Evolutionary conservation across 2,113 vertebrate genomes (phyloP).

Genomic region (Daphoenositta chrysoptera): DNA sequence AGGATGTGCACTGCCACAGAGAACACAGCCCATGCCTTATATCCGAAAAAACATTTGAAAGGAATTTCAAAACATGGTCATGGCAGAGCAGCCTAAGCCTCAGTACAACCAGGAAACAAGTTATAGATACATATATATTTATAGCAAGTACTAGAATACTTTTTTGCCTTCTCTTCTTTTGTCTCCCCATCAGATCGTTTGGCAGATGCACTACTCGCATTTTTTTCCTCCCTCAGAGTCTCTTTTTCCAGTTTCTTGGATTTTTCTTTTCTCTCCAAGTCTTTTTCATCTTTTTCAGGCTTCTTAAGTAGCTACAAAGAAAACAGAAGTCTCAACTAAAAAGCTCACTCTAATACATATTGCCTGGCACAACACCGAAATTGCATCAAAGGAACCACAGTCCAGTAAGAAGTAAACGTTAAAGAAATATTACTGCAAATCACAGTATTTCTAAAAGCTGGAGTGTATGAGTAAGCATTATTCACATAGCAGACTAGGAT

Average conservation of each 20-base stretch:
- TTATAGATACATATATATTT: constrained; percentile 41
- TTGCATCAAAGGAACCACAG: constrained; percentile 26
- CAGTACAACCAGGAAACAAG: not conserved
- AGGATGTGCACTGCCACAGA: not conserved
- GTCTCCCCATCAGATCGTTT: constrained; percentile 83
- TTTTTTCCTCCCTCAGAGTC: constrained; percentile 84
- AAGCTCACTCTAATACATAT: constrained; percentile 42
- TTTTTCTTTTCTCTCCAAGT: constrained; percentile 91
- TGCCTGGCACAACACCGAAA: constrained; percentile 61
- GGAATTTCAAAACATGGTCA: not conserved
- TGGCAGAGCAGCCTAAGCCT: constrained; percentile 6
- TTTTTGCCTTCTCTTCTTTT: constrained; percentile 89
- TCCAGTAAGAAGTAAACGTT: not conserved
- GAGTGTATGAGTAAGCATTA: constrained; percentile 68
- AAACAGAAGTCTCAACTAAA: constrained; percentile 66
- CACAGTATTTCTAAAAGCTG: constrained; percentile 25
- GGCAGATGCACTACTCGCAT: constrained; percentile 71
- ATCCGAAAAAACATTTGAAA: not conserved
- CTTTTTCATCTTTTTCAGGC: constrained; percentile 88
- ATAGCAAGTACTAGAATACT: constrained; percentile 74
- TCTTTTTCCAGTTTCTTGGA: constrained; percentile 88
- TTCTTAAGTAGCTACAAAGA: constrained; percentile 91
- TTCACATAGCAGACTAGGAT: constrained; percentile 37
- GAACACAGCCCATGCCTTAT: not conserved
- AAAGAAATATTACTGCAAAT: not conserved